phyloP scores from a whole-genome alignment of 2,113 vertebrate genomes.

The Balaeniceps rex region DNA sequence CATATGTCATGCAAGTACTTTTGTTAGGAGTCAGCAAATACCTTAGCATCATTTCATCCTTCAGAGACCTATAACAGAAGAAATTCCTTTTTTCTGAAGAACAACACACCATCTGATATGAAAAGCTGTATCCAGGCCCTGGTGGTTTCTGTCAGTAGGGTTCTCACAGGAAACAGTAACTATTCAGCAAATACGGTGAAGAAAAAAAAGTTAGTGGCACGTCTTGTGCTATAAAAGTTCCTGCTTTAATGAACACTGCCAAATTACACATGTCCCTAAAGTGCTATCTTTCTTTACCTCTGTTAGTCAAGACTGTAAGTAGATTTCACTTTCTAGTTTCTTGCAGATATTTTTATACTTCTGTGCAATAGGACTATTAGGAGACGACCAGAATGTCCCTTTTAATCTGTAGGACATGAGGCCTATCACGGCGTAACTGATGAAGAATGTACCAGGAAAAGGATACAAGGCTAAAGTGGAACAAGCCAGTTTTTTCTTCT shows the following conservation, averaged over 20 bases:
- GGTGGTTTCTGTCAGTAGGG: not conserved
- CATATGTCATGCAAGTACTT: not conserved
- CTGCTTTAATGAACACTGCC: not conserved
- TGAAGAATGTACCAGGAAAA: not conserved
- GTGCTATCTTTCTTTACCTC: not conserved
- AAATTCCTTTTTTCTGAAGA: not conserved
- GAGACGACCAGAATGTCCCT: not conserved
- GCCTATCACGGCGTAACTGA: not conserved
- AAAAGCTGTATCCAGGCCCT: not conserved
- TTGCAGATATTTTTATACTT: not conserved
- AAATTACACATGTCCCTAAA: not conserved
- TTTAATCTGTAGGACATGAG: not conserved
- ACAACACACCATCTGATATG: not conserved
- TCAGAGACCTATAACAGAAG: not conserved
- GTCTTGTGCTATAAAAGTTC: not conserved
- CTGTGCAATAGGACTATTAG: not conserved
- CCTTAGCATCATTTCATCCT: not conserved
- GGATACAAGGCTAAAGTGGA: not conserved
- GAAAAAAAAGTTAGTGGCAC: not conserved
- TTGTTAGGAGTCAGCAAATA: not conserved
- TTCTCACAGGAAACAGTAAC: not conserved
- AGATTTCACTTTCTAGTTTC: not conserved
- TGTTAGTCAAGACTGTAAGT: not conserved
- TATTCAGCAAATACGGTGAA: accelerated
- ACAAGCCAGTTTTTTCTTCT: not conserved